phyloP scores from a whole-genome alignment of 2,113 vertebrate species.

The Urocynchramus pylzowi region DNA sequence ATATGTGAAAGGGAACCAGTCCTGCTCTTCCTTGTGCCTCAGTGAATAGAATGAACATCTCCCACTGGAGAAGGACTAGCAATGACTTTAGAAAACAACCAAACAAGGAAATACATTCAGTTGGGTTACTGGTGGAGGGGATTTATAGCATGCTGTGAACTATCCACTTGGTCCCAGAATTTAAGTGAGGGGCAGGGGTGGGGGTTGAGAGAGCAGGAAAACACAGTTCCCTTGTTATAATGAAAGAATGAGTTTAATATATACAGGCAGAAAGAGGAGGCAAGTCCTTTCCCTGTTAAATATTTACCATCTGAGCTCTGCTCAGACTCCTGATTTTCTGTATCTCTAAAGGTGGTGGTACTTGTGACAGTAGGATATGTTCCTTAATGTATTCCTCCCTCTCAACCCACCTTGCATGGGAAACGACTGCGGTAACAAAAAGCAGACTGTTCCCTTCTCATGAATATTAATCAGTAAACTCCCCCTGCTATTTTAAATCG shows the following conservation, averaged over 20 bases:
- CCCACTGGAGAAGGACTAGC: not conserved
- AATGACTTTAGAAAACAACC: not conserved
- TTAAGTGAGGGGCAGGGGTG: not conserved
- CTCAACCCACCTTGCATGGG: slow-evolving; percentile 77
- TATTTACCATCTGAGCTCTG: slow-evolving; percentile 63
- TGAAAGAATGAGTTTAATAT: slow-evolving; percentile 68
- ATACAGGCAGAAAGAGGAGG: slow-evolving; percentile 46
- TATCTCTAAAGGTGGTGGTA: slow-evolving; percentile 52
- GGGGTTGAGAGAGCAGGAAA: slow-evolving; percentile 14
- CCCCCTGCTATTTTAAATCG: slow-evolving; percentile 73
- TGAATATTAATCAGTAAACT: slow-evolving; percentile 83
- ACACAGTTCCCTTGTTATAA: slow-evolving; percentile 61
- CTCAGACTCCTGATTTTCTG: slow-evolving; percentile 35
- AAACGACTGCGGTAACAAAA: slow-evolving; percentile 70
- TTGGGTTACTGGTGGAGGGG: slow-evolving; percentile 18
- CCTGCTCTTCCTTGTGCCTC: not conserved
- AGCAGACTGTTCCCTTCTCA: slow-evolving; percentile 76
- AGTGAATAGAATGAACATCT: not conserved
- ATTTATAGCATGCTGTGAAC: slow-evolving; percentile 56
- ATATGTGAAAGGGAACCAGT: not conserved
- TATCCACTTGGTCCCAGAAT: slow-evolving; percentile 16
- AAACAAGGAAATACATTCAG: slow-evolving; percentile 21
- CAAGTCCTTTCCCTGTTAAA: slow-evolving; percentile 51
- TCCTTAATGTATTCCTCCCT: slow-evolving; percentile 77
- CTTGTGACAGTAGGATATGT: slow-evolving; percentile 52